These are phyloP conservation scores for Pangasius macronema DNA, from an alignment of 2,797 vertebrate genomes.

Conservation along the genomic window DNA sequence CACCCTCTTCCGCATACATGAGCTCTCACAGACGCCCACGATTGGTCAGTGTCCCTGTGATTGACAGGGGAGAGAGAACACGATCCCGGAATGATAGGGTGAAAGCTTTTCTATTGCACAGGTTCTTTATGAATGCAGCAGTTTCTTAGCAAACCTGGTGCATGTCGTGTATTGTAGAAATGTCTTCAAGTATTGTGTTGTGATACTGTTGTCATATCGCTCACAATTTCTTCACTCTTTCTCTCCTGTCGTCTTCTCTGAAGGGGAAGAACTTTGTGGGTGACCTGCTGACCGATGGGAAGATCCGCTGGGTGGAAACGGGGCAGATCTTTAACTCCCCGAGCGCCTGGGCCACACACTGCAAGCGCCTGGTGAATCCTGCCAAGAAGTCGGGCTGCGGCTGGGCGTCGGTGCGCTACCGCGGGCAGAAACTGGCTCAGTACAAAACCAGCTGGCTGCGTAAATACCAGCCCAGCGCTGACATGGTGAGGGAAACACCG, in stretches of 20 bases:
- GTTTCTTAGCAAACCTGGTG: background rate
- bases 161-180: background rate
- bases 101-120: background rate
- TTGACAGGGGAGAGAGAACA: background rate
- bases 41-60: background rate
- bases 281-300: conserved; percentile 88
- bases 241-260: background rate
- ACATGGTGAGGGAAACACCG: conserved; percentile 77
- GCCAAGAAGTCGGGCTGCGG: conserved; percentile 97
- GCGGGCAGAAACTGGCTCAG: conserved; percentile 93
- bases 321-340: conserved; percentile 95
- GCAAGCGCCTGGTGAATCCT: conserved; percentile 94
- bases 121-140: background rate
- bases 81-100: background rate
- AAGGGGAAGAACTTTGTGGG: conserved; percentile 96
- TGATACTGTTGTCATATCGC: background rate
- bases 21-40: background rate
- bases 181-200: background rate
- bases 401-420: conserved; percentile 94
- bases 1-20: background rate
- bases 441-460: conserved; percentile 95
- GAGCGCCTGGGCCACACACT: conserved; percentile 96
- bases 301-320: conserved; percentile 94
- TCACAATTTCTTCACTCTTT: background rate
- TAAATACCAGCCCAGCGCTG: conserved; percentile 86